Evolutionary conservation across 2,113 vertebrate genomes (phyloP), one percentile per base, ranked within the genome.

Genomic region (Periophthalmodon schlosseri): DNA sequence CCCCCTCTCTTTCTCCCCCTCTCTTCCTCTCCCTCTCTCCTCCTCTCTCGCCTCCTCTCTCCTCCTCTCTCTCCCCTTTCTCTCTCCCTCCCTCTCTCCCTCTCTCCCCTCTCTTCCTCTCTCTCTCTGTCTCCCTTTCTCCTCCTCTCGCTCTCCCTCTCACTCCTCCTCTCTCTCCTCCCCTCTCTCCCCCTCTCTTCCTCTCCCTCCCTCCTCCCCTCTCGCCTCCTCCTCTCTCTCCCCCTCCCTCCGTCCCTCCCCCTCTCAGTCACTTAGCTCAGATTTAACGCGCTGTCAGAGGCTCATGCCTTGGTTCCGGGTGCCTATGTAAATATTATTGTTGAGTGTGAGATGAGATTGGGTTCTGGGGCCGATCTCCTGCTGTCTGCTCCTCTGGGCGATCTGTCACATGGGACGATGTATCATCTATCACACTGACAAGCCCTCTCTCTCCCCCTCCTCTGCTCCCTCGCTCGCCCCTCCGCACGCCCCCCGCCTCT

Each of bases 241-340:
- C 67, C 16, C 13, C 23, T 50, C 28, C 63, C 34, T 65, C 24
- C 63, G 10, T 52, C 0, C 21, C 39, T 72, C 14, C 5, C 75
- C 70, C 73, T 3, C 79, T 64, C 76, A 69, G 76, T 81, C 68
- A 64, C 75, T 86, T 82, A 76, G 76, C 18, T 77, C 86, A 46
- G 66, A 80, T 82, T 81, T 80, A 77, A 39, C 84, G 49, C 85
- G 73, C 86, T 82, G 82, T 82, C 88, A 77, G 81, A 33, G 63
- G 49, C 79, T 85, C 77, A 81, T 83, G 77, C 76, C 74, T 79
- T 75, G 84, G 70, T 89, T 88, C 76, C 85, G 77, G 82, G 57
- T 69, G 54, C 20, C 79, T 86, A 84, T 87, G 83, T 91, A 84
- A 91, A 89, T 87, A 86, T 88, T 90, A 84, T 84, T 84, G 81